Evolutionary conservation across 2,888 invertebrate species (phyloP), one percentile per base, ranked within the genome.

Genomic region (Drosophila antonietae): DNA sequence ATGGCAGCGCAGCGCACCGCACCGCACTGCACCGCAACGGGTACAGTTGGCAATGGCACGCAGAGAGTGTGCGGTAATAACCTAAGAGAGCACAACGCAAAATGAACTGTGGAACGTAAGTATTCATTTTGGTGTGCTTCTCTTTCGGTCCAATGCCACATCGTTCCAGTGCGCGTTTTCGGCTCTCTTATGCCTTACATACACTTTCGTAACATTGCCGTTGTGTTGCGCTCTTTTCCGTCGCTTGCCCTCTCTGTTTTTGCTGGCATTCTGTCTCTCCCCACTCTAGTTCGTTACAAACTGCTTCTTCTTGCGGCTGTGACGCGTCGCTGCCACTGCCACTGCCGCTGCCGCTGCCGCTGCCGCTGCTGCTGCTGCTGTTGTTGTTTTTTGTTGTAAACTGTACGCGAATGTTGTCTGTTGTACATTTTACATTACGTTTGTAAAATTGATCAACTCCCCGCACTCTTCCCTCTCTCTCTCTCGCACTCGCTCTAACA

Each of bases 201-300:
- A 85, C 83, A 80, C 74, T 74, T 84, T 88, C 83, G 86, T 85
- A 88, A 74, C 78, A 80, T 61, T 68, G 76, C 43, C 67, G 18
- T 56, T 43, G 44, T 23, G 23, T 28, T 53, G 53, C 37, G 37
- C 59, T 53, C 62, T 58, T 59, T 15, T 39, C 10, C 23, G 5
- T 52, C 59, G 47, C 63, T 71, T 47, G 73, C 72, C 72, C 72
- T 72, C 86, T 80, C 81, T 81, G 84, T 81, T 85, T 86, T 86
- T 88, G 86, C 76, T 87, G 69, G 77, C 67, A 74, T 73, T 89
- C 70, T 80, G 76, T 62, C 83, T 75, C 85, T 88, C 88, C 83
- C 86, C 83, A 89, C 88, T 78, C 88, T 86, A 70, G 84, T 88
- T 89, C 88, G 87, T 88, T 88, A 83, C 80, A 85, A 79, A 76